phyloP scores from a whole-genome alignment of 2,888 invertebrate species.

The Abrostola tripartita region DNA sequence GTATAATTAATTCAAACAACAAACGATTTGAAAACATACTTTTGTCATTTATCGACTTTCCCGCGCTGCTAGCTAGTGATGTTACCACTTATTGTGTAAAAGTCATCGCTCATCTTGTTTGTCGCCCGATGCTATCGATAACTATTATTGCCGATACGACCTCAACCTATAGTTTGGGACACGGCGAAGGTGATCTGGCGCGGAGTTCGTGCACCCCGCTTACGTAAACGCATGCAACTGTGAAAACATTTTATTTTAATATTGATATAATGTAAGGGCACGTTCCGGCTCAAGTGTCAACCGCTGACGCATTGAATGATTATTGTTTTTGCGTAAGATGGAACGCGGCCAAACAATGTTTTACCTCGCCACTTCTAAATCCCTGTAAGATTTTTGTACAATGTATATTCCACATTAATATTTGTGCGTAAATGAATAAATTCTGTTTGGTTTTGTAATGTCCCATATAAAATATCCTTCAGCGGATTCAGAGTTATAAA shows the following conservation, averaged over 20 bases:
- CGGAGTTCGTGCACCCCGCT: slow-evolving; percentile 81
- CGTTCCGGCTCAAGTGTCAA: slow-evolving; percentile 49
- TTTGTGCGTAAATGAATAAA: background rate
- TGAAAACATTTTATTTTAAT: slow-evolving; percentile 72
- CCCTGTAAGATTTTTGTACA: slow-evolving; percentile 33
- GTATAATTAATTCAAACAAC: slow-evolving; percentile 33
- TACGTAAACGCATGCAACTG: slow-evolving; percentile 83
- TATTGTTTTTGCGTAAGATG: slow-evolving; percentile 49
- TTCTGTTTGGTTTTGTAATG: slow-evolving; percentile 7
- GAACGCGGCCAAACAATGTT: slow-evolving; percentile 50
- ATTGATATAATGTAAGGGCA: slow-evolving; percentile 64
- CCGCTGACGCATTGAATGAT: slow-evolving; percentile 50
- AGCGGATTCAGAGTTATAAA: slow-evolving; percentile 7
- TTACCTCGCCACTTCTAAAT: slow-evolving; percentile 40
- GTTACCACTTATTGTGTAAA: slow-evolving; percentile 48
- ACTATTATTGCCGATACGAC: slow-evolving; percentile 82
- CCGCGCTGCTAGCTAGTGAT: slow-evolving; percentile 57
- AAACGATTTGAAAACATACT: slow-evolving; percentile 57
- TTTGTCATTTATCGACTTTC: slow-evolving; percentile 71
- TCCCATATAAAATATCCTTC: background rate
- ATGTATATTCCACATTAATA: slow-evolving; percentile 18
- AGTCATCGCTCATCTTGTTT: slow-evolving; percentile 76
- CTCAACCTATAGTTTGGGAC: slow-evolving; percentile 85
- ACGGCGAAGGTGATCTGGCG: slow-evolving; percentile 79
- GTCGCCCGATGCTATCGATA: slow-evolving; percentile 75